Conservation (phyloP, 2,888 invertebrate species). For the Metallyticus violacea region DNA sequence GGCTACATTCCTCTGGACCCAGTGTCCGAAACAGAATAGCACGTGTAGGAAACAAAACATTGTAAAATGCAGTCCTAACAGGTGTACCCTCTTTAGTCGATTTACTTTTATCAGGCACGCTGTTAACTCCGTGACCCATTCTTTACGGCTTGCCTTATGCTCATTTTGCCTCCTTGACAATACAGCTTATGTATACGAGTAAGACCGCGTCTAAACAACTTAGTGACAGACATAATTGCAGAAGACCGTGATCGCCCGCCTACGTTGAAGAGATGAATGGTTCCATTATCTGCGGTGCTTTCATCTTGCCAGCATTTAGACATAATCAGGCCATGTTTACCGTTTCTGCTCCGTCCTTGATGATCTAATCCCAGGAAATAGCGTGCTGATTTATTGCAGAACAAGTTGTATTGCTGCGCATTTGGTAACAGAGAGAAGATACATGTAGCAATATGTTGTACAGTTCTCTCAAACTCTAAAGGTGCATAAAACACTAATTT, state of each 20-base stretch:
- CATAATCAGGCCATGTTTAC: neutral
- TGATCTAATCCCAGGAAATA: neutral
- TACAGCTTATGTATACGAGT: neutral
- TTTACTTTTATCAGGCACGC: no score
- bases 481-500: no score
- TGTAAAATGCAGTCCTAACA: no score
- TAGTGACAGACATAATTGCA: neutral
- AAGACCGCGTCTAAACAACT: neutral
- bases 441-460: no score
- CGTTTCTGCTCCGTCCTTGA: neutral
- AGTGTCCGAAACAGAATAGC: no score
- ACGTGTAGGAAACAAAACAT: no score
- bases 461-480: no score
- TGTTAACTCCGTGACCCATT: neutral
- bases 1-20: no score
- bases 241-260: neutral
- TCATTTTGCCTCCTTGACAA: neutral
- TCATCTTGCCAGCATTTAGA: neutral
- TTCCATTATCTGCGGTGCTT: neutral
- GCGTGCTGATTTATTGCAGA: neutral
- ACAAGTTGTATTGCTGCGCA: neutral
- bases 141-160: neutral
- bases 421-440: neutral
- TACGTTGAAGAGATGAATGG: neutral
- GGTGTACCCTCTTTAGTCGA: no score